Evolutionary conservation across 2,113 vertebrate species (phyloP).

Genomic region (Onychostruthus taczanowskii): DNA sequence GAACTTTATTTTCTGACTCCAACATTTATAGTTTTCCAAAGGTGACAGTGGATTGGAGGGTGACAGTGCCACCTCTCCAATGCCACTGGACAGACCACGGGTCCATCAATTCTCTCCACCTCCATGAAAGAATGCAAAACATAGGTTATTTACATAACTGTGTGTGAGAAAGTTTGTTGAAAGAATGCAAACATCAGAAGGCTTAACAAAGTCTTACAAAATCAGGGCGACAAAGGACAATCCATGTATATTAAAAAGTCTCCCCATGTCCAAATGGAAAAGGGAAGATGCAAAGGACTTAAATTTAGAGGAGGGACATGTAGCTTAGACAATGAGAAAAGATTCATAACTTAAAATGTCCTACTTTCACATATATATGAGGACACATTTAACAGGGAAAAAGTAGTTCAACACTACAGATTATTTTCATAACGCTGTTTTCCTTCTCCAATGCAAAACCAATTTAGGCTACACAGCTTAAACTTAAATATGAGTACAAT

Average conservation of each 20-base stretch:
- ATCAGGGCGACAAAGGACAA: too few species aligned
- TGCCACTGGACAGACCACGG: too few species aligned
- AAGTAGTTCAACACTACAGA: not conserved
- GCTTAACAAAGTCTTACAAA: too few species aligned
- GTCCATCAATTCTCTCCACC: too few species aligned
- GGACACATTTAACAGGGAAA: not conserved
- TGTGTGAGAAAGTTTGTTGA: too few species aligned
- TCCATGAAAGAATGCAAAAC: too few species aligned
- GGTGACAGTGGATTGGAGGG: too few species aligned
- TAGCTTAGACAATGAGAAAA: not conserved
- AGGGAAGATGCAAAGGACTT: not conserved
- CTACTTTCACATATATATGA: not conserved
- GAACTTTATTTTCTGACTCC: too few species aligned
- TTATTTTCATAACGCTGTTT: not conserved
- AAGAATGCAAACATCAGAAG: too few species aligned
- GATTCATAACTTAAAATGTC: not conserved
- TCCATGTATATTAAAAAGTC: not conserved
- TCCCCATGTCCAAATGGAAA: not conserved
- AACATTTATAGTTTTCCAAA: too few species aligned
- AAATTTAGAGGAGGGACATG: not conserved
- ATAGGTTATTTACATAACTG: too few species aligned
- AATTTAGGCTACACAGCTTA: not conserved
- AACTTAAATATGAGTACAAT: not conserved
- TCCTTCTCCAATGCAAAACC: not conserved
- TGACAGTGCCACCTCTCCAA: too few species aligned